Evolutionary conservation across 2,888 invertebrate species (phyloP), one percentile per base, ranked within the genome.

Genomic region (Brachypalpus laphriformis): DNA sequence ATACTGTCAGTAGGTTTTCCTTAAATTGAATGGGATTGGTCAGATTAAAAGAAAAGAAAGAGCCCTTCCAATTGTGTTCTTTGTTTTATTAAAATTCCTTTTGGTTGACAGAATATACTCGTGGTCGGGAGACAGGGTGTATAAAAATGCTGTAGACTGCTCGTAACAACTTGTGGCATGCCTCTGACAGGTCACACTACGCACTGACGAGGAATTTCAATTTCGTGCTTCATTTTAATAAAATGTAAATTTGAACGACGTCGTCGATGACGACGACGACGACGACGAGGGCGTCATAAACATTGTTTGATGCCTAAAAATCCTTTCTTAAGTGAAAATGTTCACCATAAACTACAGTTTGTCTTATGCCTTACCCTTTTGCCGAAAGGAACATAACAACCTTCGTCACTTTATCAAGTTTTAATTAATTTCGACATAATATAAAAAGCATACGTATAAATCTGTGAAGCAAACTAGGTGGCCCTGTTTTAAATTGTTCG

Each of bases 341-440:
- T 49, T 59, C 14, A n/a, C 22, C 49, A 20, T 34, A 54, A 54
- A 68, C 54, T 54, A 40, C 20, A 47, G 34, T 65, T 20, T 9
- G 14, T 7, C 25, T 9, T 8, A 4, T 11, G 14, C 7, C 18
- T 7, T 8, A 8, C 16, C 3, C 37, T 3, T 18, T 25, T 11
- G 14, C 7, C 9, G n/a, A n/a, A 18, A 5, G 31, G 47, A 49
- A 37, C 7, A 6, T 37, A 49, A 37, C 9, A 76, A 49, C 65
- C 66, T 49, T 59, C 75, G 40, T 59, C 57, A 57, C 49, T 61
- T 61, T 42, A 42, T 34, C 45, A 61, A 75, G 63, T 83, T 83
- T 75, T 80, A 83, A 83, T 83, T 78, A 75, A 83, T 83, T 80
- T 75, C 54, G 74, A 75, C 83, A 63, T 47, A 51, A 63, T 56